Base-by-base conservation (phyloP, 92 coral and sea anemone genomes). In the Parazoanthus atlanticus region DNA sequence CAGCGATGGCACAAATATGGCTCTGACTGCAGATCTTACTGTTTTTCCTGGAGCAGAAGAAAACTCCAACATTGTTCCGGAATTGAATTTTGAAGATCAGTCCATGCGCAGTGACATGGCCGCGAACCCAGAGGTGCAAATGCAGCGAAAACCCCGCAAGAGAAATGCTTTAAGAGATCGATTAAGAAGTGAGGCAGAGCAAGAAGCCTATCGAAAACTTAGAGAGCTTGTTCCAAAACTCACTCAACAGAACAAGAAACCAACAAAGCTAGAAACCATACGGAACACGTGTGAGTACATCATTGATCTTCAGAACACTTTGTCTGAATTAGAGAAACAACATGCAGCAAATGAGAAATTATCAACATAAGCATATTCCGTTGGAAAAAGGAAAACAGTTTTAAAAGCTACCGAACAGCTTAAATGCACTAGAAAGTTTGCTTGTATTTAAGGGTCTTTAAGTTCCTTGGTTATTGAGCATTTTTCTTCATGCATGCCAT, bases 221-320 rank as follows among this genome's bases (percentile, higher is more conserved):
- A 89, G 96, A 73, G 94, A 93, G 49, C 90, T 96, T 13, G 91
- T 96, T 2, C 98, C 98, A 1, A 65, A 93, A 10, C 82, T 96
- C 6, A 84, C 46, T 43, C 67, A 84, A 30, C 87, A 70, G 66
- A 84, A 84, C 87, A 96, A 93, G 84, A 79, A 92, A 78, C 93
- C 93, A 1, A 96, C 98, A 2, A 96, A 96, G 76, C 88, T 96
- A 0, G 94, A 96, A 46, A 96, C 97, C 43, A 90, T 96, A 17
- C 90, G 91, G 12, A 86, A 96, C 41, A 95, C 98, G 0, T 88
- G 94, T 78, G 82, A 90, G 88, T 96, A 94, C 86, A 96, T 96
- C 3, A 87, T 90, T 56, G 79, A 81, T 81, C 83, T 96, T 9
- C 96, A 93, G 46, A 76, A 96, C 33, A 93, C 90, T 32, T 75